Base-by-base conservation (phyloP, 2,888 invertebrate genomes). In the Rhamnusium bicolor region DNA sequence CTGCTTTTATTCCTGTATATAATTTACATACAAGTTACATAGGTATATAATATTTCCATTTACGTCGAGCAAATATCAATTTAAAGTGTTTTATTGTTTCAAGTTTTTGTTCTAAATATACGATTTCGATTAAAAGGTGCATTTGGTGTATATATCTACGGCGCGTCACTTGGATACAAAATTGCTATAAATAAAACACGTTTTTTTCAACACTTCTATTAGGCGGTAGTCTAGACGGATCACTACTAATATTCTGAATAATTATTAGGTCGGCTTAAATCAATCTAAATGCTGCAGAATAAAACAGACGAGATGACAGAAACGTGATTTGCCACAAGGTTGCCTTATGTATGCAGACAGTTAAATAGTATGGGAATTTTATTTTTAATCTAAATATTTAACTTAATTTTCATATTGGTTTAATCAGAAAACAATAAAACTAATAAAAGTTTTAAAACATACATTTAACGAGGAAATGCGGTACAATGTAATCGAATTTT, bases 321-420 rank as follows among this genome's bases (percentile, higher is more conserved):
- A 53, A 12, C 53, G 53, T n/a, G 10, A 21, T 24, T 49, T n/a
- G 6, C n/a, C n/a, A n/a, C n/a, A 49, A n/a, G 12, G 19, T 21
- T 10, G 12, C n/a, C 21, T 21, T n/a, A 10, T 21, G 12, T 53
- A 19, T 53, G n/a, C 3, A n/a, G 19, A n/a, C 53, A 24, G 21
- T 1, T 21, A n/a, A 8, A 21, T n/a, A n/a, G 53, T 53, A 21
- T 53, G 24, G 21, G 24, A 21, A 21, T 53, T 53, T 24, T 53
- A 53, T 53, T 53, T 53, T 21, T 53, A 24, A 53, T 53, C 6
- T 53, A 53, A 53, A 53, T 53, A 53, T 53, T 53, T 53, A 53
- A 12, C 21, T 21, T 40, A 40, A 40, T n/a, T 12, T 40, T 32
- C 8, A 32, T 40, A 40, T n/a, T 53, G 53, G 5, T 53, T 21